Base-by-base conservation (phyloP, 1,140 invertebrate genomes). In the Ridgeia piscesae region DNA sequence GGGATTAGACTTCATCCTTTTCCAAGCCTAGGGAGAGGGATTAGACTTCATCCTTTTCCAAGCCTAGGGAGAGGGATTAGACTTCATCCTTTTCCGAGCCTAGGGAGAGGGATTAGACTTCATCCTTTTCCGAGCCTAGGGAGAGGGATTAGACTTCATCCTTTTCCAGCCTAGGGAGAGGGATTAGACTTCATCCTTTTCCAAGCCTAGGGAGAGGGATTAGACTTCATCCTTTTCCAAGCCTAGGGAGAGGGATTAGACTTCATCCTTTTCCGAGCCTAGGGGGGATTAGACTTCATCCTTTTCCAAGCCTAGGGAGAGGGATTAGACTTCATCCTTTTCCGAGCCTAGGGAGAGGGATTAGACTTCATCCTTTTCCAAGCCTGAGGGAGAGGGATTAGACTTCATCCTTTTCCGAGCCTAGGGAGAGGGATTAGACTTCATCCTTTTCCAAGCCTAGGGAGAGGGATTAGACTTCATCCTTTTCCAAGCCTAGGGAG, bases 351-450 rank as follows among this genome's bases (percentile, higher is more conserved):
- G n/a, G n/a, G n/a, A n/a, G n/a, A n/a, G n/a, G n/a, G n/a, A n/a
- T n/a, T n/a, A n/a, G n/a, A n/a, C 6, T 77, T 2, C 17, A 77
- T 77, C 14, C 58, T 2, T 17, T 9, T 77, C 11, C 17, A 21
- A 2, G 27, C 27, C 17, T 31, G n/a, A 21, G 58, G 58, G 17
- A 77, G 21, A 21, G 58, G 58, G 91, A 88, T 92, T 42, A 92
- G 33, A 92, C 50, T 17, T 89, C 89, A 93, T 95, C 94, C 94
- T n/a, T n/a, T n/a, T n/a, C n/a, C n/a, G n/a, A n/a, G n/a, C n/a
- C n/a, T n/a, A n/a, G n/a, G n/a, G n/a, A n/a, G n/a, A n/a, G n/a
- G n/a, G n/a, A n/a, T n/a, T n/a, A n/a, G n/a, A n/a, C 6, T 77
- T 2, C 17, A 77, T 77, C 14, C 58, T 2, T 17, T 9, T 77